Conservation (phyloP, 1,140 invertebrate genomes). For the Vanessa tameamea region DNA sequence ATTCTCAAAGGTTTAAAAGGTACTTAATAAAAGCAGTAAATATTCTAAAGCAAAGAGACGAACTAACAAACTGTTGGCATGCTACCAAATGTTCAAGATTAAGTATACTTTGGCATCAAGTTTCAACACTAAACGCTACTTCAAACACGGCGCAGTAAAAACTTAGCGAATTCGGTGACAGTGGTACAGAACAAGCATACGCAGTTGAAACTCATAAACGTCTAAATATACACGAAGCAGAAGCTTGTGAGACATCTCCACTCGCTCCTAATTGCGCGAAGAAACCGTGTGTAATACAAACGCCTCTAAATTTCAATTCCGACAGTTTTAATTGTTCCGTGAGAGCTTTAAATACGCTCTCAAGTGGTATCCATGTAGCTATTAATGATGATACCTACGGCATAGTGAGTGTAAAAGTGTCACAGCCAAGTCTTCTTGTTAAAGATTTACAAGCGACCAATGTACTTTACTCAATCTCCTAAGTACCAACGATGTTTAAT, state of each 20-base stretch:
- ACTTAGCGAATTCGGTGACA: slow-evolving; percentile 39
- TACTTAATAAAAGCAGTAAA: slow-evolving; percentile 30
- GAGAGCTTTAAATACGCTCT: slow-evolving; percentile 62
- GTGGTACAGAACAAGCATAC: slow-evolving; percentile 30
- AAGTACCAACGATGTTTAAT: slow-evolving; percentile 44
- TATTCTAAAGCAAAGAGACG: slow-evolving; percentile 19
- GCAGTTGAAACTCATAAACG: slow-evolving; percentile 48
- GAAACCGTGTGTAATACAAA: slow-evolving; percentile 59
- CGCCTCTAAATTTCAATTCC: slow-evolving; percentile 62
- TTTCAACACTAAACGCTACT: slow-evolving; percentile 29
- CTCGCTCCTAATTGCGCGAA: slow-evolving; percentile 56
- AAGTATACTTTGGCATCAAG: slow-evolving; percentile 31
- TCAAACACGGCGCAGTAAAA: slow-evolving; percentile 32
- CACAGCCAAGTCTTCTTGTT: slow-evolving; percentile 52
- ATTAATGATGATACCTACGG: slow-evolving; percentile 60
- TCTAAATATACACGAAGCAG: slow-evolving; percentile 60
- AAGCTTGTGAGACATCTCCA: slow-evolving; percentile 48
- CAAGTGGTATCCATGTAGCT: slow-evolving; percentile 59
- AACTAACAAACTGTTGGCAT: slow-evolving; percentile 28
- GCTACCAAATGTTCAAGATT: slow-evolving; percentile 31
- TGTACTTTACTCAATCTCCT: slow-evolving; percentile 39
- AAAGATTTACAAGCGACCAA: slow-evolving; percentile 55
- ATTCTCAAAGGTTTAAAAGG: slow-evolving; percentile 15
- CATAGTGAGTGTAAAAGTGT: slow-evolving; percentile 59
- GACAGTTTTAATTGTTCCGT: slow-evolving; percentile 69